Base-by-base conservation (phyloP, 2,888 invertebrate species). In the Drosophila melanosoma region DNA sequence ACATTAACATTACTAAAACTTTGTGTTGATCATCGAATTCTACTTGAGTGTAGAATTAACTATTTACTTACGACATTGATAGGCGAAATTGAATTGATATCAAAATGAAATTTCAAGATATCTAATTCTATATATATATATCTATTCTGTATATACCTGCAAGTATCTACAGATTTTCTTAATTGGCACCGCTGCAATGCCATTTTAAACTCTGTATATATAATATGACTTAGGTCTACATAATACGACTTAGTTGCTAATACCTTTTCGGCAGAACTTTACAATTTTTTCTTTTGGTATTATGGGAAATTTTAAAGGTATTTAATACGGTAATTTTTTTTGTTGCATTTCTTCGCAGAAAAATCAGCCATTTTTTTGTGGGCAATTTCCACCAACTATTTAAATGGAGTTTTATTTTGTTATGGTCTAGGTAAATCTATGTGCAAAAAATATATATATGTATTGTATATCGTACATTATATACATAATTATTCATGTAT, bases 391-490 rank as follows among this genome's bases (percentile, higher is more conserved):
- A 53, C 29, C 60, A 66, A 73, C 52, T 57, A 69, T 59, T 62
- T 8, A 45, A 53, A 53, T 73, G 74, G 64, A 70, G 65, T 61
- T 59, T 56, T 60, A 20, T 64, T 15, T 54, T 54, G 29, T 58
- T 69, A 74, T 69, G 73, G 56, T 70, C 87, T 84, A 84, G 82
- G 76, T 87, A 83, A 88, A 74, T 79, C 87, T 87, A 87, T 87
- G 87, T 87, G 88, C 88, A 88, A 88, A 87, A 87, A 87, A 87
- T 83, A 87, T 85, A 87, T 85, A 58, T 75, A 49, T 74, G 42
- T 59, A 45, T 58, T 76, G 69, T 82, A 83, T 84, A 83, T 82
- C 82, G 80, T 84, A 84, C 84, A 84, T 79, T 84, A 87, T 83
- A 86, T 83, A 86, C 73, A 83, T 78, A 77, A 79, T 74, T 72